Percentiles rank a stretch among this genome's conserved stretches.
These are phyloP conservation scores for Barypeithes pellucidus DNA, from an alignment of 2,888 invertebrate species.

Conservation along the genomic window DNA sequence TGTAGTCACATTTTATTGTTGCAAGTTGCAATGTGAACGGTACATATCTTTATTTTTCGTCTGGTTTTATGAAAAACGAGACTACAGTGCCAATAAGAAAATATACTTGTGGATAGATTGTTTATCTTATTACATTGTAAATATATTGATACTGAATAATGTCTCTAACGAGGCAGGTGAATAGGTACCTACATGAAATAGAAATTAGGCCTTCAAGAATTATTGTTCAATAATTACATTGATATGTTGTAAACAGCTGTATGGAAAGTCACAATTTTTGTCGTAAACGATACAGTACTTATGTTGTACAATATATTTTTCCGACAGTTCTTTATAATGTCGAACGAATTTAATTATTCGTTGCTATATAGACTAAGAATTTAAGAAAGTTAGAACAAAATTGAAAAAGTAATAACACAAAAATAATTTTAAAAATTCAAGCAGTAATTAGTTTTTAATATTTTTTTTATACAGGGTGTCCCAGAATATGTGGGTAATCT, in stretches of 20 bases:
- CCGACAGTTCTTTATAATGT: too few species aligned
- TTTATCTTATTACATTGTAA: slow-evolving; percentile 31
- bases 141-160: background rate
- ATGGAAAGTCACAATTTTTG: background rate
- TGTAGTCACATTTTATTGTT: slow-evolving; percentile 1
- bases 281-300: too few species aligned
- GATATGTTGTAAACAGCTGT: background rate
- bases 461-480: too few species aligned
- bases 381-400: too few species aligned
- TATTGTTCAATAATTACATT: slow-evolving; percentile 3
- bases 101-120: slow-evolving; percentile 39
- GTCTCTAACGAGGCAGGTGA: slow-evolving; percentile 35
- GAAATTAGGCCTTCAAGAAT: background rate
- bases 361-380: too few species aligned
- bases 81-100: slow-evolving; percentile 25
- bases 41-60: slow-evolving; percentile 21
- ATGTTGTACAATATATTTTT: too few species aligned
- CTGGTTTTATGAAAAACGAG: slow-evolving; percentile 27
- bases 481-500: too few species aligned
- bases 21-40: slow-evolving; percentile 30
- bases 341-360: too few species aligned
- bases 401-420: too few species aligned
- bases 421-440: too few species aligned
- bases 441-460: too few species aligned
- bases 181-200: slow-evolving; percentile 12